These are phyloP conservation scores for Erebia aethiops DNA, from an alignment of 2,888 invertebrate species.

Conservation along the genomic window DNA sequence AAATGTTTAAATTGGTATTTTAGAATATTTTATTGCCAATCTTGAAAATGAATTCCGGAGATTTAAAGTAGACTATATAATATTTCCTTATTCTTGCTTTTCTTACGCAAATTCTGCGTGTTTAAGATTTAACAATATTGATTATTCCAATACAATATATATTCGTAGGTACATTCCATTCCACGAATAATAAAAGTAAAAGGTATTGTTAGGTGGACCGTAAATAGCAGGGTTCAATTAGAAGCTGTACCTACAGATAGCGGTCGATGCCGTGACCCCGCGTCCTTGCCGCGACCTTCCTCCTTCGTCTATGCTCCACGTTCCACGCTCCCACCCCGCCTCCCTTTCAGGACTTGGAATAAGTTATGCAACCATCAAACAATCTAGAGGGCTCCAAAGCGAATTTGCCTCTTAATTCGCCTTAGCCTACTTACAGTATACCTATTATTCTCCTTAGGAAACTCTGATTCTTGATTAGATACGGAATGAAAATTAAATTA, in stretches of 20 bases:
- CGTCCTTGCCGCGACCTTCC: slow-evolving; percentile 69
- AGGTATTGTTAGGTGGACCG: slow-evolving; percentile 4
- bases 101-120: no score
- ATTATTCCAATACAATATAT: no score
- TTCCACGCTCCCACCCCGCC: slow-evolving; percentile 45
- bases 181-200: slow-evolving; percentile 3
- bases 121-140: no score
- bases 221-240: slow-evolving; percentile 24
- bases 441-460: slow-evolving; percentile 44
- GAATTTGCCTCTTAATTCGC: slow-evolving; percentile 54
- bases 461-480: slow-evolving; percentile 26
- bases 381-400: slow-evolving; percentile 59
- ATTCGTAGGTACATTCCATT: neutral
- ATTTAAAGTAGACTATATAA: no score
- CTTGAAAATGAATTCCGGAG: no score
- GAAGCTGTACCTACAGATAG: slow-evolving; percentile 24
- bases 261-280: slow-evolving; percentile 52
- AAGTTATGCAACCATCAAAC: slow-evolving; percentile 63
- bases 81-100: no score
- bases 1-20: no score
- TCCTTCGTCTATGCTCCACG: slow-evolving; percentile 44
- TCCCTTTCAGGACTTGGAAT: slow-evolving; percentile 57
- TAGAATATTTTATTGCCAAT: no score
- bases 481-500: neutral
- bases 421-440: slow-evolving; percentile 44